These are phyloP conservation scores for Coptodon rendalli DNA, from an alignment of 2,113 vertebrate genomes.

Conservation along the genomic window DNA sequence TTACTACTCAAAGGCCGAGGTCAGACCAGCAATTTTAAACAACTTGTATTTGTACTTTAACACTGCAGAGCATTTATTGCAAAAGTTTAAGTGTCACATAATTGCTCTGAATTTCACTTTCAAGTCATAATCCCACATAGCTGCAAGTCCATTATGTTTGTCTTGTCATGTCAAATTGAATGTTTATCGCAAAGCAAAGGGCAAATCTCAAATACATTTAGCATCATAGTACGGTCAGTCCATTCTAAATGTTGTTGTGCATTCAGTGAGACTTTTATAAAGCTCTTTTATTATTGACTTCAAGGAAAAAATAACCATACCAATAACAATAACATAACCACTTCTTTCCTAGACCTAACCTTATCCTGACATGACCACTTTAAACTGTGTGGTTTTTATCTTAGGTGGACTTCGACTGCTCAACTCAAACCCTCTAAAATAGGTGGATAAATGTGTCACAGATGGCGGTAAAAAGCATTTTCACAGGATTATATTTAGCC, in stretches of 20 bases:
- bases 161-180: background rate
- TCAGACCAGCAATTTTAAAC: background rate
- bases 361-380: background rate
- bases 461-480: background rate
- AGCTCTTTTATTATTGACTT: background rate
- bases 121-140: background rate
- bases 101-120: background rate
- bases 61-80: background rate
- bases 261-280: background rate
- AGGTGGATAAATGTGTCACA: background rate
- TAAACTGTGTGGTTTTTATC: background rate
- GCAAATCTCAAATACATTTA: background rate
- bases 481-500: background rate
- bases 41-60: background rate
- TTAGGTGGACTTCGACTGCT: background rate
- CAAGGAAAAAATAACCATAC: background rate
- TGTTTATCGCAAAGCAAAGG: background rate
- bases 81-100: constrained; percentile 1
- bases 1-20: background rate
- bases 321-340: background rate
- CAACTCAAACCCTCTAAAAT: background rate
- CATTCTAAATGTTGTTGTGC: background rate
- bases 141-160: background rate
- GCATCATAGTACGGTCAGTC: background rate
- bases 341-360: background rate